These are phyloP conservation scores for Ornithorhynchus anatinus DNA, from an alignment of 2,113 vertebrate genomes.

Conservation along the genomic window DNA sequence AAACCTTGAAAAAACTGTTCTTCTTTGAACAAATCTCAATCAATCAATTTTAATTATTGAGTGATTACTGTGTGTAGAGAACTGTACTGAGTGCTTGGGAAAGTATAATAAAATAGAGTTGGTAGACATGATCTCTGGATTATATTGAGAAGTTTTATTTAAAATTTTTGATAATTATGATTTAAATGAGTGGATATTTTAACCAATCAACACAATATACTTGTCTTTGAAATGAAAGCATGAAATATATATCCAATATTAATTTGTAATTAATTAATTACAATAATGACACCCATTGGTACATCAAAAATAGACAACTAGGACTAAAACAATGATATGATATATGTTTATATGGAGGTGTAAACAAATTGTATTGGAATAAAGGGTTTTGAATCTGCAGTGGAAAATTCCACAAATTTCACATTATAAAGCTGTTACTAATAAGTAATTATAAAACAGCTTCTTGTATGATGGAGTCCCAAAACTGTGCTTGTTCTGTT, in stretches of 20 bases:
- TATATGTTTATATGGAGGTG: conserved; percentile 12
- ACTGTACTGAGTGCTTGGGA: too few relatives aligned
- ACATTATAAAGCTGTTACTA: conserved; percentile 63
- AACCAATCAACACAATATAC: too few relatives aligned
- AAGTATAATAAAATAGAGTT: too few relatives aligned
- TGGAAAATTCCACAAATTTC: conserved; percentile 53
- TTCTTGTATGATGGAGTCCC: conserved; percentile 68
- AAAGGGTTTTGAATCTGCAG: conserved; percentile 49
- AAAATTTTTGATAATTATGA: too few relatives aligned
- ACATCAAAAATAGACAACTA: conserved; percentile 40
- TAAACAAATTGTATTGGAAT: conserved; percentile 38
- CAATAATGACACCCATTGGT: conserved; percentile 35
- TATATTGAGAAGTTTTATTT: too few relatives aligned
- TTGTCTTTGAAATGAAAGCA: too few relatives aligned
- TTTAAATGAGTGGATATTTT: too few relatives aligned
- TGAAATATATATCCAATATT: conserved; percentile 25
- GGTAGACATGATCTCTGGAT: too few relatives aligned
- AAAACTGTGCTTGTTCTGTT: conserved; percentile 65
- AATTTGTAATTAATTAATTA: conserved; percentile 47
- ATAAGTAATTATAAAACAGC: conserved; percentile 70
- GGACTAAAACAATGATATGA: not conserved
- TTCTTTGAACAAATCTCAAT: too few relatives aligned
- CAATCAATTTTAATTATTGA: too few relatives aligned
- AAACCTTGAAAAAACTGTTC: too few relatives aligned
- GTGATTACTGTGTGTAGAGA: too few relatives aligned